Conservation (phyloP, 2,888 invertebrate species). For the Phymatocera aterrima region DNA sequence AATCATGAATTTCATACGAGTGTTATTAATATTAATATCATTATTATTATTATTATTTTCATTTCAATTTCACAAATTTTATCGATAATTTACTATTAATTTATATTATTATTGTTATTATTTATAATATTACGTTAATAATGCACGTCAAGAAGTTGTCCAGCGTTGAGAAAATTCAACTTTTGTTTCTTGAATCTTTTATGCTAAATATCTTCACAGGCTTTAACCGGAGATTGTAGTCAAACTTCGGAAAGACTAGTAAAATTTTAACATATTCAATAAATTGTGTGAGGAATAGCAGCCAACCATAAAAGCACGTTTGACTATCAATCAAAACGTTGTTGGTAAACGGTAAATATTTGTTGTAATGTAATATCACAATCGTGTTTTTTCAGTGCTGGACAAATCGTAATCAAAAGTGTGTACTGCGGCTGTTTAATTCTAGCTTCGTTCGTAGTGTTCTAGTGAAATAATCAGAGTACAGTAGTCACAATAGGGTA, state of each 20-base stretch:
- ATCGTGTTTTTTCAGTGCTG: slow-evolving; percentile 32
- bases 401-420: slow-evolving; percentile 22
- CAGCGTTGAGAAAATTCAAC: slow-evolving; percentile 32
- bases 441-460: slow-evolving; percentile 14
- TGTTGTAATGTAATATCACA: neutral
- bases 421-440: slow-evolving; percentile 7
- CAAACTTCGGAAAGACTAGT: neutral
- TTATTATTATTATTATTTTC: no score
- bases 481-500: slow-evolving; percentile 43
- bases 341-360: slow-evolving; percentile 24
- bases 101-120: slow-evolving; percentile 11
- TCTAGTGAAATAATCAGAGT: slow-evolving; percentile 32
- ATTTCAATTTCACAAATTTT: slow-evolving; percentile 24
- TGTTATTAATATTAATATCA: slow-evolving; percentile 23
- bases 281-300: neutral
- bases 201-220: slow-evolving; percentile 9
- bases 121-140: slow-evolving; percentile 30
- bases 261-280: neutral
- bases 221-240: neutral
- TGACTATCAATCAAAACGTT: slow-evolving; percentile 1
- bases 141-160: slow-evolving; percentile 39
- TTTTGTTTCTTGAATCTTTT: no score
- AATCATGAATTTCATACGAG: slow-evolving; percentile 24
- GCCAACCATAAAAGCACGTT: neutral
- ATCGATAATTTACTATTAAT: slow-evolving; percentile 23